A percentile compares a stretch with the other conserved stretches of the same genome.
These are phyloP conservation scores for Zeus faber DNA, from an alignment of 2,113 vertebrate genomes.

Conservation along the genomic window DNA sequence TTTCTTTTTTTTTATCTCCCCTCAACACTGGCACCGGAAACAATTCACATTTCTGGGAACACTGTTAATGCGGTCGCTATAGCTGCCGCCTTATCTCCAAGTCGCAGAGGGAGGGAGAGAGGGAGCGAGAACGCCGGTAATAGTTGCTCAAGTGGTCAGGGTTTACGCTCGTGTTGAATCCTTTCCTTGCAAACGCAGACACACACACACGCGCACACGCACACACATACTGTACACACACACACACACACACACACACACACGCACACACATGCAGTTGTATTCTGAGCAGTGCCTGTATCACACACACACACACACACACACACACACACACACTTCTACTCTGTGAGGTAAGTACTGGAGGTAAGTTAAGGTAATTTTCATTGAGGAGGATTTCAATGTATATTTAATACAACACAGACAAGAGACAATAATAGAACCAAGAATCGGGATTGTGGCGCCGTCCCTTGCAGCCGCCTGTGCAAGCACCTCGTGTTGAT, in stretches of 20 bases:
- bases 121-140: constrained; percentile 26
- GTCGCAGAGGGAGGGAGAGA: constrained; percentile 38
- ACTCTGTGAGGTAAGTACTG: too few relatives aligned
- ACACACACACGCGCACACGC: too few relatives aligned
- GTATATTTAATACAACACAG: too few relatives aligned
- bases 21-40: constrained; percentile 46
- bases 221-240: not conserved
- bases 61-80: constrained; percentile 32
- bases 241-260: constrained; percentile 1
- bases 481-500: too few relatives aligned
- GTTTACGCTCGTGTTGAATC: constrained; percentile 11
- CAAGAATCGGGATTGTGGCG: too few relatives aligned
- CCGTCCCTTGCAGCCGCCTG: too few relatives aligned
- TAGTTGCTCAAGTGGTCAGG: constrained; percentile 37
- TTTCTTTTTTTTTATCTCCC: constrained; percentile 64
- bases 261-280: constrained; percentile 4
- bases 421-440: too few relatives aligned
- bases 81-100: constrained; percentile 60
- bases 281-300: too few relatives aligned
- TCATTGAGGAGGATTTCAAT: too few relatives aligned
- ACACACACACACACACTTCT: constrained; percentile 11
- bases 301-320: constrained; percentile 5
- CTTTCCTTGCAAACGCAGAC: too few relatives aligned
- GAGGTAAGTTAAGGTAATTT: too few relatives aligned
- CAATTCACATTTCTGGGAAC: constrained; percentile 45